Conservation (phyloP, 2,113 vertebrate genomes). For the Phoxinus phoxinus region DNA sequence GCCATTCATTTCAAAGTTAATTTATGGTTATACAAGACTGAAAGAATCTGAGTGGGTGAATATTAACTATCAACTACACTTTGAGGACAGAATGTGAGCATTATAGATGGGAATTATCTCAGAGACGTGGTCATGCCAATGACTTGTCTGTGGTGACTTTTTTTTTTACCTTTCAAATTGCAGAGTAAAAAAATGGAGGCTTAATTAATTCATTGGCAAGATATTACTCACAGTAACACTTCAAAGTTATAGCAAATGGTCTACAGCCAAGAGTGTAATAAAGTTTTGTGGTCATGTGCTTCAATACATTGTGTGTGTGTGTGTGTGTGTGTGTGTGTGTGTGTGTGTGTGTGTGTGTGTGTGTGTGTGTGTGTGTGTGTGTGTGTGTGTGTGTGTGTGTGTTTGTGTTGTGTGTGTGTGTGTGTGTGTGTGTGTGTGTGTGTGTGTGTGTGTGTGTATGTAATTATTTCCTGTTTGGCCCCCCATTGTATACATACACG, state of each 20-base stretch:
- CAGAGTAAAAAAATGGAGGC: slow-evolving; percentile 38
- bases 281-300: slow-evolving; percentile 56
- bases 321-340: not conserved
- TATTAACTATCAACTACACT: not conserved
- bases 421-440: too few relatives aligned
- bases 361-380: not conserved
- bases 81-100: not conserved
- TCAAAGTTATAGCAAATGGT: slow-evolving; percentile 53
- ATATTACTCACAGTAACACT: slow-evolving; percentile 55
- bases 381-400: not conserved
- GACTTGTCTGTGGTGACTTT: not conserved
- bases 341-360: not conserved
- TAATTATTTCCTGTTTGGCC: too few relatives aligned
- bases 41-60: not conserved
- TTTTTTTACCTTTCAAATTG: not conserved
- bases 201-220: slow-evolving; percentile 54
- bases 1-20: not conserved
- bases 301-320: not conserved
- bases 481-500: too few relatives aligned
- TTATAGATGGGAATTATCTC: not conserved
- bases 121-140: not conserved
- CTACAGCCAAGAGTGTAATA: slow-evolving; percentile 51
- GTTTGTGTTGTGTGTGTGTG: not conserved
- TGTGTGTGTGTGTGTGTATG: too few relatives aligned
- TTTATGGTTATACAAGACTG: not conserved